A percentile compares a stretch with the other conserved stretches of the same genome.
Conservation (phyloP, 2,797 vertebrate species). For the Hirundo rustica region DNA sequence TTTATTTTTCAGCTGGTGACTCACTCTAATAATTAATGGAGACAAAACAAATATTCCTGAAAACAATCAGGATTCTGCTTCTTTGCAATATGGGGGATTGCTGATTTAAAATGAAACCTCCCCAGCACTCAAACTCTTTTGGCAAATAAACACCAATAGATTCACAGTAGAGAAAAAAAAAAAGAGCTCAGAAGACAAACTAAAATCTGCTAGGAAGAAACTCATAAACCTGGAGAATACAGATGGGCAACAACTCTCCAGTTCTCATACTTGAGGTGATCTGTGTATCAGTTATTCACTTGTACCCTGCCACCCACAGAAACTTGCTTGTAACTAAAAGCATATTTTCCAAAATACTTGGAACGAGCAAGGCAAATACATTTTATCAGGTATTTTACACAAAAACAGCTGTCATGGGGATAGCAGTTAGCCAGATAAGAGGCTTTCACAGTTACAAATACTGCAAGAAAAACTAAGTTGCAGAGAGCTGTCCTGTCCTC, state of each 20-base stretch:
- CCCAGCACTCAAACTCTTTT: background rate
- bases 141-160: background rate
- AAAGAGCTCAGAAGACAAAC: background rate
- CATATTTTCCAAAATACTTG: background rate
- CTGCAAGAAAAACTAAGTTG: background rate
- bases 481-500: background rate
- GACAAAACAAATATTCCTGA: background rate
- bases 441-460: background rate
- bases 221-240: background rate
- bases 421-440: background rate
- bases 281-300: background rate
- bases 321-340: background rate
- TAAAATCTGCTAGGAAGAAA: background rate
- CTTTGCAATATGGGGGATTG: background rate
- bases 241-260: background rate
- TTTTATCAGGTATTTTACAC: background rate
- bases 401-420: background rate
- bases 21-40: background rate
- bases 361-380: background rate
- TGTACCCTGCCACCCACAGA: background rate
- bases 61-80: background rate
- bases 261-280: background rate
- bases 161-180: background rate
- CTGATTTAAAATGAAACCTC: background rate
- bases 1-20: background rate